Conservation (phyloP, 2,888 invertebrate genomes). For the Cenopis cana region DNA sequence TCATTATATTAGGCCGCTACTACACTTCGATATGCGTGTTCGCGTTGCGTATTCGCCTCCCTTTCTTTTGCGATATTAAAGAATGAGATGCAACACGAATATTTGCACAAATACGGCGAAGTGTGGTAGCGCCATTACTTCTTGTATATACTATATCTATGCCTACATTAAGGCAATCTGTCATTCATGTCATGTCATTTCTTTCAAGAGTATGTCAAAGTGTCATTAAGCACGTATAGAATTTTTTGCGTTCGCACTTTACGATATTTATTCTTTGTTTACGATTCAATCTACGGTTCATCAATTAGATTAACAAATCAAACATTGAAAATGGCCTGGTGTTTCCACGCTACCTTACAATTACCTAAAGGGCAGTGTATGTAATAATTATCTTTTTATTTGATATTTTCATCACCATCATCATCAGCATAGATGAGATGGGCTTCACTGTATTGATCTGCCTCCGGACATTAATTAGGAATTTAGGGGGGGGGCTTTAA, state of each 20-base stretch:
- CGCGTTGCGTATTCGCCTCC: too few relatives aligned
- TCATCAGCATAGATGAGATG: neutral
- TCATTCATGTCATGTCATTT: neutral
- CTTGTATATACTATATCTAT: too few relatives aligned
- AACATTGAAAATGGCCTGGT: neutral
- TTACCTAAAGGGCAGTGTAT: constrained; percentile 8
- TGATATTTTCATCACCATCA: neutral
- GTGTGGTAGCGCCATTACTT: too few relatives aligned
- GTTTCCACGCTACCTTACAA: neutral
- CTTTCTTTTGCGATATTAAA: too few relatives aligned
- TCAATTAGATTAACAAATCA: neutral
- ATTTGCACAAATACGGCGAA: too few relatives aligned
- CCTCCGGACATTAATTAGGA: too few relatives aligned
- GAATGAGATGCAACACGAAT: too few relatives aligned
- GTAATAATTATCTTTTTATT: neutral
- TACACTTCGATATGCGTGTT: too few relatives aligned
- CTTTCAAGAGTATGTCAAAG: neutral
- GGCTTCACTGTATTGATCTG: too few relatives aligned
- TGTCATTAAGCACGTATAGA: neutral
- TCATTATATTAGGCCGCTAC: too few relatives aligned
- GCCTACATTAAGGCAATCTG: neutral
- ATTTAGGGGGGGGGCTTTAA: neutral
- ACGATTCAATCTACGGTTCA: neutral
- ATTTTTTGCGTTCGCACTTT: neutral
- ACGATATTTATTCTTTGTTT: too few relatives aligned